Evolutionary conservation across 2,888 invertebrate species (phyloP).

Genomic region (Xestobium rufovillosum): DNA sequence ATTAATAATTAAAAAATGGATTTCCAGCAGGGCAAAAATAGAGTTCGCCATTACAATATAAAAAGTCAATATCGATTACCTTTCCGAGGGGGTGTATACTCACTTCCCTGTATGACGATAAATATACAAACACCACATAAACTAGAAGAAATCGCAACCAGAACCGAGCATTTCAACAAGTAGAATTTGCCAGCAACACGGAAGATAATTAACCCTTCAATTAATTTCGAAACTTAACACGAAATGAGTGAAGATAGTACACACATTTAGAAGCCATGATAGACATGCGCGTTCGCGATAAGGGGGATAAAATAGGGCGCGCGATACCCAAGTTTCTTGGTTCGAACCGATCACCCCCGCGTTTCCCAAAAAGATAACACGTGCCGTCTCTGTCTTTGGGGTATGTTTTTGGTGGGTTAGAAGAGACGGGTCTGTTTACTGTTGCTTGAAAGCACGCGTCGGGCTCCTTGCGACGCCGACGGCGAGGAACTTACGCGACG

Average conservation of each 20-base stretch:
- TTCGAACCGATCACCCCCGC: constrained; percentile 24
- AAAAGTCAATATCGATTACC: no score
- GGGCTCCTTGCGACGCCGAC: constrained; percentile 33
- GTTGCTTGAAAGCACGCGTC: constrained; percentile 27
- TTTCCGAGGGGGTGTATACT: no score
- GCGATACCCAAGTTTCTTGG: constrained; percentile 33
- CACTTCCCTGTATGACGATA: no score
- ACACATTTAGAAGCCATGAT: constrained; percentile 37
- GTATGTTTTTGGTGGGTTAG: neutral
- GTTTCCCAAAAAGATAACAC: constrained; percentile 14
- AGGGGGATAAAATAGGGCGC: constrained; percentile 24
- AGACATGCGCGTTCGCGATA: constrained; percentile 32
- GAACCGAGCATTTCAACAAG: no score
- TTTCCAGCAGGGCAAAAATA: no score
- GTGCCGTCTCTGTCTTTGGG: constrained; percentile 18
- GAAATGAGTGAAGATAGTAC: constrained; percentile 27
- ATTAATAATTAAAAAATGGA: no score
- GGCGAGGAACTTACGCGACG: constrained; percentile 27
- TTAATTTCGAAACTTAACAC: constrained; percentile 31
- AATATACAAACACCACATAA: no score
- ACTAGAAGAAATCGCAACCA: no score
- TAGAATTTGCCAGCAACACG: constrained; percentile 1
- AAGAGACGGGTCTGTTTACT: constrained; percentile 5
- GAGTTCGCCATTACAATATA: no score
- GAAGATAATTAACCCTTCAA: constrained; percentile 27